phyloP scores from a whole-genome alignment of 2,113 vertebrate species.

The Microcebus ravelobensis region DNA sequence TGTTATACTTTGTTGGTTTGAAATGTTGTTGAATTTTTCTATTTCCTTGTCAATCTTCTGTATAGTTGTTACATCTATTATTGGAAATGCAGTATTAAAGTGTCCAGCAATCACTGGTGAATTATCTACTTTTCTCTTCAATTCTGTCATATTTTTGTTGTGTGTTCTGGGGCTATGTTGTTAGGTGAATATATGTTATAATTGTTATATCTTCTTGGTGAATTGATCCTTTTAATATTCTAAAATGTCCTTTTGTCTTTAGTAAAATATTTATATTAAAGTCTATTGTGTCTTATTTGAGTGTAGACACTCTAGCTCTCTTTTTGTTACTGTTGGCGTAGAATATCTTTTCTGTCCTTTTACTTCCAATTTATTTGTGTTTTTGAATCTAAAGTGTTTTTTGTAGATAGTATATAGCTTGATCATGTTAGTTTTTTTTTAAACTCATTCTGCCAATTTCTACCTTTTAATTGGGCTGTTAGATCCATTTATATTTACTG shows the following conservation, averaged over 20 bases:
- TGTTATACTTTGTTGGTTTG: background rate
- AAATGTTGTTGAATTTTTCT: constrained; percentile 1
- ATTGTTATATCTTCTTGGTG: background rate
- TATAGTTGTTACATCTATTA: background rate
- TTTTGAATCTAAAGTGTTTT: background rate
- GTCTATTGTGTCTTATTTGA: background rate
- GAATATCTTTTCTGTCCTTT: background rate
- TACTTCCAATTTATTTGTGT: background rate
- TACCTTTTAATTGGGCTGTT: background rate
- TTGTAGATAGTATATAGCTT: background rate
- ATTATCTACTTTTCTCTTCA: background rate
- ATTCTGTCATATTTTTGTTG: background rate
- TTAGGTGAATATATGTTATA: background rate
- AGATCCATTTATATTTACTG: background rate
- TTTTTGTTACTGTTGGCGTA: background rate
- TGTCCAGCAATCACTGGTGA: background rate
- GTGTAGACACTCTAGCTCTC: background rate
- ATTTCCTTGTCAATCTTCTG: background rate
- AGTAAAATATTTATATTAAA: background rate
- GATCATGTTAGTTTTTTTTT: background rate
- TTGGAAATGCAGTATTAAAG: background rate
- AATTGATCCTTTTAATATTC: background rate
- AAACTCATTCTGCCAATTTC: background rate
- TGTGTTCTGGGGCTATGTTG: background rate
- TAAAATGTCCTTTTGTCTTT: background rate